These are phyloP conservation scores for Microcebus jonahi DNA, from an alignment of 2,113 vertebrate genomes.

Conservation along the genomic window DNA sequence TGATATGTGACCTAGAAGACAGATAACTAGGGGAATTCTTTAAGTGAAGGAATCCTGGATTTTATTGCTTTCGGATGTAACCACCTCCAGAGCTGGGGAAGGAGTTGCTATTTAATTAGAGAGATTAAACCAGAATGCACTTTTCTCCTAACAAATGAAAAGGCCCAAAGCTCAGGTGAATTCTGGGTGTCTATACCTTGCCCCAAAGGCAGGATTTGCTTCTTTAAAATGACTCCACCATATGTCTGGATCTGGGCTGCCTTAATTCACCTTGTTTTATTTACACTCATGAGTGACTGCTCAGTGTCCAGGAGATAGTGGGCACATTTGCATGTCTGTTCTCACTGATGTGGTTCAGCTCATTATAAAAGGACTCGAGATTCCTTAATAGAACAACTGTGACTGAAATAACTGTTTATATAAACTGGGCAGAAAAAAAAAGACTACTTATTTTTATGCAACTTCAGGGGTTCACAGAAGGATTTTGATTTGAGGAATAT, in stretches of 20 bases:
- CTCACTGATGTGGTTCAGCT: not conserved
- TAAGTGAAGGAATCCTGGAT: slow-evolving; percentile 74
- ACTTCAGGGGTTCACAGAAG: not conserved
- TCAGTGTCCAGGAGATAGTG: not conserved
- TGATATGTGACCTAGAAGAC: slow-evolving; percentile 78
- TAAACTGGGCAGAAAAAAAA: not conserved
- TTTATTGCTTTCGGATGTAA: slow-evolving; percentile 71
- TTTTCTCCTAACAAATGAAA: slow-evolving; percentile 64
- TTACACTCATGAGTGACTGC: not conserved
- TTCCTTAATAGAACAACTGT: not conserved
- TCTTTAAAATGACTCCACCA: slow-evolving; percentile 30
- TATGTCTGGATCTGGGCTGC: not conserved
- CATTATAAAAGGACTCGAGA: not conserved
- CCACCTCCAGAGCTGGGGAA: slow-evolving; percentile 63
- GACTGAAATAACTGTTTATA: not conserved
- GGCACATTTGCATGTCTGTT: not conserved
- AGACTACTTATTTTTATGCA: slow-evolving; percentile 10
- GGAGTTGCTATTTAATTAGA: slow-evolving; percentile 69
- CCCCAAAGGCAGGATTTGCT: slow-evolving; percentile 65
- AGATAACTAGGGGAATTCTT: slow-evolving; percentile 71
- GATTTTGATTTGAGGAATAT: not conserved
- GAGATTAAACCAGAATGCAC: slow-evolving; percentile 57
- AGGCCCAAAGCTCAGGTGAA: not conserved
- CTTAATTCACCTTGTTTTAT: not conserved
- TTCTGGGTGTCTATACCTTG: slow-evolving; percentile 69